phyloP scores from a whole-genome alignment of 2,797 vertebrate species.

The Pangasius krempfi region DNA sequence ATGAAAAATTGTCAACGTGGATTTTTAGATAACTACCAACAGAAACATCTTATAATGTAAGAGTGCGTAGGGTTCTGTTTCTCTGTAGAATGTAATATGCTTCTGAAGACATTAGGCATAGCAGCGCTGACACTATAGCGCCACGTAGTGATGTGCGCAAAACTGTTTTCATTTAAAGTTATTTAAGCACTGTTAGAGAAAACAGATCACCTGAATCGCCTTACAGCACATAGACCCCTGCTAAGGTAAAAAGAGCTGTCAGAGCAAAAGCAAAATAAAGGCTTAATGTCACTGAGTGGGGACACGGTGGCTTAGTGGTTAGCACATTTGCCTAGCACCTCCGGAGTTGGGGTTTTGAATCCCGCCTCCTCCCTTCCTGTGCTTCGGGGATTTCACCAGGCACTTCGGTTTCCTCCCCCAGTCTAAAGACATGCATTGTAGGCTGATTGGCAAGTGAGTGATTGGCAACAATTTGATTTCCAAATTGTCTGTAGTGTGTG shows the following conservation, averaged over 20 bases:
- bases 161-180: background rate
- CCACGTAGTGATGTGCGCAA: background rate
- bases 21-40: background rate
- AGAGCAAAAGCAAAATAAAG: background rate
- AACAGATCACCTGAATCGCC: background rate
- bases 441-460: no score
- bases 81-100: background rate
- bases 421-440: no score
- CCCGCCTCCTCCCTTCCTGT: no score
- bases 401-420: no score
- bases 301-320: no score
- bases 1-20: no score
- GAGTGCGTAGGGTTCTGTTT: background rate
- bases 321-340: no score
- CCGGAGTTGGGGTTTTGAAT: no score
- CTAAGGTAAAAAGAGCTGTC: background rate
- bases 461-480: no score
- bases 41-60: background rate
- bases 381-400: no score
- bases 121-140: background rate
- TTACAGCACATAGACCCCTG: background rate
- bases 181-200: background rate
- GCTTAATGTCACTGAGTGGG: background rate
- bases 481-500: no score
- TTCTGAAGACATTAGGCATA: background rate